Percentiles rank a stretch among this genome's conserved stretches.
Conservation (phyloP, 2,888 invertebrate species). For the Hyalella azteca region DNA sequence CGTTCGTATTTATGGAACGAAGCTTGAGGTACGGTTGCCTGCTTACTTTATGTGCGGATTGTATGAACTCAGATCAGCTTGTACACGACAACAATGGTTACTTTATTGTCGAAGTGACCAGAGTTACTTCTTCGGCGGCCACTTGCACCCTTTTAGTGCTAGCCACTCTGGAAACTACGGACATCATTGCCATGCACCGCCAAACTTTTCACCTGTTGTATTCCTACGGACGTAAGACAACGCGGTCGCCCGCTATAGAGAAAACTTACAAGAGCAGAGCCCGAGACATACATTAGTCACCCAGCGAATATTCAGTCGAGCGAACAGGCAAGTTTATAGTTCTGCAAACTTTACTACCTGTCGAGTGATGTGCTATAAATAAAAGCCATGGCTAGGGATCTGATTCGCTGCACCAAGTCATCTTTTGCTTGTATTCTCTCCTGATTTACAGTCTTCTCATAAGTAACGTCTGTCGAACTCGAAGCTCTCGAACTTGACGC, state of each 20-base stretch:
- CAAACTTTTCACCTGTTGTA: background rate
- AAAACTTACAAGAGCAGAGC: conserved; percentile 30
- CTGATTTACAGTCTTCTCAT: conserved; percentile 18
- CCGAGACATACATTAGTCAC: conserved; percentile 31
- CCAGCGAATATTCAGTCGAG: conserved; percentile 37
- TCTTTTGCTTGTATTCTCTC: conserved; percentile 28
- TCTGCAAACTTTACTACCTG: conserved; percentile 36
- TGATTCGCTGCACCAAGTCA: conserved; percentile 35
- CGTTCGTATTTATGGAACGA: conserved; percentile 30
- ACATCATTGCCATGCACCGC: background rate
- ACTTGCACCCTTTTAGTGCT: background rate
- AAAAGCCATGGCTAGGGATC: conserved; percentile 26
- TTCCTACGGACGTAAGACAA: background rate
- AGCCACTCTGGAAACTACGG: conserved; percentile 21
- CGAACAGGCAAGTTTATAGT: conserved; percentile 37
- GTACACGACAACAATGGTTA: conserved; percentile 32
- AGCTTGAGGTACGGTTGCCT: conserved; percentile 34
- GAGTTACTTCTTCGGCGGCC: conserved; percentile 24
- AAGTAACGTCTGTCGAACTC: conserved; percentile 25
- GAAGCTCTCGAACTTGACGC: background rate
- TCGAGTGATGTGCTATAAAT: conserved; percentile 35
- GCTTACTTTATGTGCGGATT: conserved; percentile 34
- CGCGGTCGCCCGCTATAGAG: conserved; percentile 1
- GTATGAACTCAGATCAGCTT: conserved; percentile 31
- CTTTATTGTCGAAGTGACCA: conserved; percentile 32